Evolutionary conservation across 2,113 vertebrate species (phyloP).

Genomic region (Dipodomys ordii): DNA sequence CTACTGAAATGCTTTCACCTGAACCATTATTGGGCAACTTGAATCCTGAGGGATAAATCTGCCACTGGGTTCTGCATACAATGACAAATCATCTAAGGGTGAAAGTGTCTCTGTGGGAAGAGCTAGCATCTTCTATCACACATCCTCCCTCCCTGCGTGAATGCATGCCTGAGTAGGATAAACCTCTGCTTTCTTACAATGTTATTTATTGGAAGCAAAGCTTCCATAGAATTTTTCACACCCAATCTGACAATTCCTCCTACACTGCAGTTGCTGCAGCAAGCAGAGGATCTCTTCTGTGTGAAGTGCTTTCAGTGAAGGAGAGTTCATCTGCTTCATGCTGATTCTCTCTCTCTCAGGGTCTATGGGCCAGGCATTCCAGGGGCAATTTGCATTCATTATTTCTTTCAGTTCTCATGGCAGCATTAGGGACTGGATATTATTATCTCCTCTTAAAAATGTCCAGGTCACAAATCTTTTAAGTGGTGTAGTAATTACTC

Average conservation of each 20-base stretch:
- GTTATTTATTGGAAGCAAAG: constrained; percentile 70
- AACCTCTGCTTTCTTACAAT: constrained; percentile 38
- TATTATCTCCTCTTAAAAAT: neutral
- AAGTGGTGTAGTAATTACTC: neutral
- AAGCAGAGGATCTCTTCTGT: constrained; percentile 9
- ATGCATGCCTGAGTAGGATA: neutral
- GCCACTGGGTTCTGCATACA: constrained; percentile 61
- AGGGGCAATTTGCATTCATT: neutral
- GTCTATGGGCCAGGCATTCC: neutral
- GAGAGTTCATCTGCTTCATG: constrained; percentile 57
- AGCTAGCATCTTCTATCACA: neutral
- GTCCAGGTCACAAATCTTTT: neutral
- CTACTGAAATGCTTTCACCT: constrained; percentile 77
- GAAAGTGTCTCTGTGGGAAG: neutral
- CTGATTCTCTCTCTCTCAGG: neutral
- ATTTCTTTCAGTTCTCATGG: neutral
- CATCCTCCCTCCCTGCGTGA: neutral
- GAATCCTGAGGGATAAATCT: constrained; percentile 77
- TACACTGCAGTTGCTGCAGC: neutral
- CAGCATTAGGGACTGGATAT: neutral
- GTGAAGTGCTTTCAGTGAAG: constrained; percentile 43
- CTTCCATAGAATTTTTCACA: constrained; percentile 71
- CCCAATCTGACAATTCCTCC: constrained; percentile 58
- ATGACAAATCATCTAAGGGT: constrained; percentile 28
- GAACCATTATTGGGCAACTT: constrained; percentile 62